Base-by-base conservation (phyloP, 2,797 vertebrate species). In the Allochrocebus solatus region DNA sequence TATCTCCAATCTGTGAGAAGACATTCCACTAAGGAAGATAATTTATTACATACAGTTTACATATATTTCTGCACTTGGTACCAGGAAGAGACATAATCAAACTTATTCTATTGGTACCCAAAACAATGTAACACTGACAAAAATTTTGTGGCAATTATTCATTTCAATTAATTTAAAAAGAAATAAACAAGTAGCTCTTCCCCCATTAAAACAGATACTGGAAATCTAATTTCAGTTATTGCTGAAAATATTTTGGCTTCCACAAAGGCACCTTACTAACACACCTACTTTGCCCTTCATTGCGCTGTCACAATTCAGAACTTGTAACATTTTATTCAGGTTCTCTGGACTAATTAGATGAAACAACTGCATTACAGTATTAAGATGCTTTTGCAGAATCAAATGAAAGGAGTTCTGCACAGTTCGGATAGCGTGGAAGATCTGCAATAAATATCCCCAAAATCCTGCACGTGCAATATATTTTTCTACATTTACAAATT, bases 291-390 rank as follows among this genome's bases (percentile, higher is more conserved):
- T 92, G 82, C 92, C 64, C 59, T 98, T 80, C 50, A 89, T 22
- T 50, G 57, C 1, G 7, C 22, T 93, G 83, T 93, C 92, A 98
- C 94, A 98, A 96, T 96, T 96, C 89, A 97, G 97, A 98, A 96
- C 96, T 97, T 97, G 95, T 94, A 97, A 97, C 96, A 98, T 98
- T 0, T 5, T 97, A 98, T 98, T 97, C 98, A 98, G 98, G 98
- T 97, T 97, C 97, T 95, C 81, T 81, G 96, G 96, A 97, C 95
- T 96, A 97, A 97, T 86, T 97, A 96, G 93, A 94, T 94, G 94
- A 95, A 97, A 98, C 86, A 97, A 94, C 26, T 96, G 83, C 83
- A 87, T 89, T 98, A 97, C 94, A 97, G 97, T 96, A 97, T 97
- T 96, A 93, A 96, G 89, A 96, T 87, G 93, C 86, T 78, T 97